A percentile compares a stretch with the other conserved stretches of the same genome.
Evolutionary conservation across 1,140 invertebrate species (phyloP).

Genomic region (Heliconius melpomene): DNA sequence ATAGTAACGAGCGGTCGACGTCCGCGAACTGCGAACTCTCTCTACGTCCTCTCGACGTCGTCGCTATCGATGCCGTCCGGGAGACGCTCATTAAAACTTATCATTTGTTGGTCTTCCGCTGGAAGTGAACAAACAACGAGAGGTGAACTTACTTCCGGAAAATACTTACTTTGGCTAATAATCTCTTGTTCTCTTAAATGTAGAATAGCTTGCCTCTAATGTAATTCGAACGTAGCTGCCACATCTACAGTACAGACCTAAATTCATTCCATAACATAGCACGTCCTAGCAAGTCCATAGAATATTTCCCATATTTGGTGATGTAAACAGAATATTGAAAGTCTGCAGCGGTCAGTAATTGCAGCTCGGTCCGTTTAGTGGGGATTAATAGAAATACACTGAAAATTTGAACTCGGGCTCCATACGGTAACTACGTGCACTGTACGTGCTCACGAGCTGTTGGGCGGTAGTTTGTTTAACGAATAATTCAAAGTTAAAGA

Average conservation of each 20-base stretch:
- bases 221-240: too few species aligned
- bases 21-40: neutral
- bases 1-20: neutral
- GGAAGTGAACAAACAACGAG: neutral
- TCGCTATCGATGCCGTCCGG: neutral
- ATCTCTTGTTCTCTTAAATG: neutral
- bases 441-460: neutral
- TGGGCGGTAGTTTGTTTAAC: neutral
- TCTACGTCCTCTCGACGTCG: neutral
- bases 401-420: neutral
- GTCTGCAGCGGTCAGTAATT: neutral
- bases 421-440: neutral
- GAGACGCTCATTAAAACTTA: slow-evolving; percentile 1
- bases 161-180: neutral
- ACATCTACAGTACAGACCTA: too few species aligned
- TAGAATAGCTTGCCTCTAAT: too few species aligned
- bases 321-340: slow-evolving; percentile 11
- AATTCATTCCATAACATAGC: neutral
- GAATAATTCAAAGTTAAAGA: neutral
- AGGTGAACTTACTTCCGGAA: neutral
- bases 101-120: neutral
- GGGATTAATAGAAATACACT: slow-evolving; percentile 6
- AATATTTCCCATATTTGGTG: neutral
- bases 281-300: neutral
- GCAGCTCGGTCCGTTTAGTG: neutral